phyloP scores from a whole-genome alignment of 2,888 invertebrate species.

The Cephalotes varians region DNA sequence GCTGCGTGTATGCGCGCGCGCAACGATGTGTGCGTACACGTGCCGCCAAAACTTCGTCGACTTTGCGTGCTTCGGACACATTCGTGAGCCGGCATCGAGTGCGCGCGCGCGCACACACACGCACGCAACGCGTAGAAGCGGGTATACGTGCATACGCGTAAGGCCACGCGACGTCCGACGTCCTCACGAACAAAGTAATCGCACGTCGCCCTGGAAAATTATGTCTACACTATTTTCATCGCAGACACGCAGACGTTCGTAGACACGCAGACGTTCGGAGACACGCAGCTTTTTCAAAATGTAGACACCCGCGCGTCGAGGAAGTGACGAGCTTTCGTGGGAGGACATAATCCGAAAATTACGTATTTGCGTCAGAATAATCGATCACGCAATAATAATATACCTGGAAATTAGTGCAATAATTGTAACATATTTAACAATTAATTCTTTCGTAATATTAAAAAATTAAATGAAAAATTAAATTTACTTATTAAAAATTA shows the following conservation, averaged over 20 bases:
- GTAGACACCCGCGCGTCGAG: slow-evolving; percentile 13
- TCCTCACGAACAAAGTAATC: slow-evolving; percentile 62
- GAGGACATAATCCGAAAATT: background rate
- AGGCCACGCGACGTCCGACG: slow-evolving; percentile 53
- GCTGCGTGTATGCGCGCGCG: slow-evolving; percentile 39
- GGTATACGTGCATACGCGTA: slow-evolving; percentile 10
- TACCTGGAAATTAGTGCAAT: background rate
- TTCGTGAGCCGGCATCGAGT: slow-evolving; percentile 13
- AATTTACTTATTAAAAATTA: background rate
- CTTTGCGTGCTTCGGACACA: slow-evolving; percentile 66
- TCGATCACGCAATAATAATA: background rate
- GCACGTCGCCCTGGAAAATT: slow-evolving; percentile 38
- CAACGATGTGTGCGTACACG: slow-evolving; percentile 76
- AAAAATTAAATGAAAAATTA: background rate
- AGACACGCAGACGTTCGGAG: slow-evolving; percentile 25
- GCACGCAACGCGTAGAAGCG: slow-evolving; percentile 9
- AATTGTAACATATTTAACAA: background rate
- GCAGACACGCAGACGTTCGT: slow-evolving; percentile 36
- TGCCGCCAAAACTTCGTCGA: slow-evolving; percentile 73
- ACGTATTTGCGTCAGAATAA: background rate
- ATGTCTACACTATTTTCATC: slow-evolving; percentile 48
- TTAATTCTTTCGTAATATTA: background rate
- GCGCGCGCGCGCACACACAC: slow-evolving; percentile 57
- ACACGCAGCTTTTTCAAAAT: slow-evolving; percentile 31
- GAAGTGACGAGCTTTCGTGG: slow-evolving; percentile 23